Percentiles rank a stretch among this genome's conserved stretches.
Conservation (phyloP, 2,888 invertebrate species). For the Acleris sparsana region DNA sequence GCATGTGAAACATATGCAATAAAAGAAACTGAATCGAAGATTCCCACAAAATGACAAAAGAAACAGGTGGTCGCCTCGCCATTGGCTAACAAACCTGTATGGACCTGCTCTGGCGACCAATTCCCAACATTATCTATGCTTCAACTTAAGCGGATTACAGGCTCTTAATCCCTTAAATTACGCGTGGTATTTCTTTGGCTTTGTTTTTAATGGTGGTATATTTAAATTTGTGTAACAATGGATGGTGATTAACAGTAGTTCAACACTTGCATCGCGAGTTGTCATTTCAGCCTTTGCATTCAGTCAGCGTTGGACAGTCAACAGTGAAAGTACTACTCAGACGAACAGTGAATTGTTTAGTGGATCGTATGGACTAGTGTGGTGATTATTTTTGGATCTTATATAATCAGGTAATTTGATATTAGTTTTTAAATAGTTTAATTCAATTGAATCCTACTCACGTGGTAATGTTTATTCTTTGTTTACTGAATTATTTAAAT, state of each 20-base stretch:
- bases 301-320: constrained; percentile 46
- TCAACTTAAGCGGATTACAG: neutral
- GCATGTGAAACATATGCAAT: constrained; percentile 6
- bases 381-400: constrained; percentile 19
- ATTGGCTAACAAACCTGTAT: constrained; percentile 22
- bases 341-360: constrained; percentile 31
- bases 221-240: constrained; percentile 24
- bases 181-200: constrained; percentile 13
- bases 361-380: constrained; percentile 25
- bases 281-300: constrained; percentile 34
- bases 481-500: no score
- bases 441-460: no score
- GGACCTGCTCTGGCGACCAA: constrained; percentile 14
- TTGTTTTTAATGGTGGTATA: neutral
- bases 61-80: constrained; percentile 19
- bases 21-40: constrained; percentile 10
- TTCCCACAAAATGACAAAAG: constrained; percentile 33
- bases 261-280: constrained; percentile 31
- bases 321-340: constrained; percentile 11
- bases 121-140: neutral
- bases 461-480: no score
- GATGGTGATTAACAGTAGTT: constrained; percentile 31
- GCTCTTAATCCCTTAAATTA: constrained; percentile 14
- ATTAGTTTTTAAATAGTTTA: neutral
- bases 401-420: constrained; percentile 21